Base-by-base conservation (phyloP, 2,113 vertebrate genomes). In the Athene noctua region DNA sequence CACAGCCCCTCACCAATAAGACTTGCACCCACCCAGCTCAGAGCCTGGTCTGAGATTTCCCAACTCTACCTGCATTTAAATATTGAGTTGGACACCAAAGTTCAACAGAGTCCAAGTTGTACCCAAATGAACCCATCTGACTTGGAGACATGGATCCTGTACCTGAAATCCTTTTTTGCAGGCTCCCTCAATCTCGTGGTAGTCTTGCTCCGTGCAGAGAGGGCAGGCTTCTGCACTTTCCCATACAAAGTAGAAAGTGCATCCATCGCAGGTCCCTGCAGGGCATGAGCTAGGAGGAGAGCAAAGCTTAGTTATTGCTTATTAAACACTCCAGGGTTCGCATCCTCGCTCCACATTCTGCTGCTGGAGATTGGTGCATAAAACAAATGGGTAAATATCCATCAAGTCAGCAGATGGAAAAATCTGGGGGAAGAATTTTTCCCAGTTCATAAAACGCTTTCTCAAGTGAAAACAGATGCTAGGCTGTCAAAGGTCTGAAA, bases 211-310 rank as follows among this genome's bases (percentile, higher is more conserved):
- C 0, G 99, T 99, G 96, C 99, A 99, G 52, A 98, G 98, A n/a
- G 99, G 99, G 90, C 99, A 99, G 25, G 99, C 99, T 75, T 99
- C 99, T 5, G 98, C 98, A 81, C 99, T 99, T 96, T 99, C 99
- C 99, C 99, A 99, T 16, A 99, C 88, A 78, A 99, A 99, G 94
- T 98, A 96, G 96, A 99, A 99, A 5, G 97, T 98, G 94, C 99
- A 99, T 44, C 99, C 99, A 63, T 99, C 99, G 5, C 99, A 99
- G 18, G 99, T 99, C 52, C 99, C 99, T 0, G 99, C 99, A 1
- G 99, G 99, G 80, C 99, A 99, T 68, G 93, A 97, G 91, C 99
- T 99, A 88, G 20, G 46, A 66, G 72, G 84, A 95, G 68, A 94
- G 15, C 36, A 95, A 75, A 95, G 32, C 12, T 73, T 65, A 42